Evolutionary conservation across 1,140 invertebrate species (phyloP).

Genomic region (Leptinotarsa texana): DNA sequence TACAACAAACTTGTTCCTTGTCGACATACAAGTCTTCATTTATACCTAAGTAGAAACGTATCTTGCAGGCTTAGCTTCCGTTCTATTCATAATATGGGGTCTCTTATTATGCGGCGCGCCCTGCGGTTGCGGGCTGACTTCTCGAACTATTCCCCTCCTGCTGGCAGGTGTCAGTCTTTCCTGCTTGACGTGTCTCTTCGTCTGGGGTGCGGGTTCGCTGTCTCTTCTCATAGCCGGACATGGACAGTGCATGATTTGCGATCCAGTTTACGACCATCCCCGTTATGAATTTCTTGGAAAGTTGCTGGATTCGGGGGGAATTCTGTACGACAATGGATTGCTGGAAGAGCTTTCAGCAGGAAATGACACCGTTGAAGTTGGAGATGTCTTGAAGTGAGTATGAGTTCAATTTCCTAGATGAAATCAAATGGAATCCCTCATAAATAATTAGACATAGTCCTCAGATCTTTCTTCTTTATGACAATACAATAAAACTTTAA

Average conservation of each 20-base stretch:
- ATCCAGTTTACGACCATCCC: conserved; percentile 64
- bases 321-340: conserved; percentile 62
- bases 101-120: conserved; percentile 58
- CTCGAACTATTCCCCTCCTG: conserved; percentile 61
- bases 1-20: no score
- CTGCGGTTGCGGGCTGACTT: conserved; percentile 60
- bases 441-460: neutral
- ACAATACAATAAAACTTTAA: no score
- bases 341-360: conserved; percentile 58
- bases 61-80: conserved; percentile 35
- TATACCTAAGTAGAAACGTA: neutral
- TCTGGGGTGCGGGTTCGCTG: conserved; percentile 58
- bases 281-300: conserved; percentile 62
- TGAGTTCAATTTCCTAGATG: neutral
- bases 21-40: no score
- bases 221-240: conserved; percentile 60
- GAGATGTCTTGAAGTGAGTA: conserved; percentile 53
- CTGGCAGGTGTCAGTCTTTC: conserved; percentile 58
- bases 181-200: conserved; percentile 55
- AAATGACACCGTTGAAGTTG: conserved; percentile 48
- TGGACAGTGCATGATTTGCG: conserved; percentile 65
- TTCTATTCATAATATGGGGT: conserved; percentile 57
- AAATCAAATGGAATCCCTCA: neutral
- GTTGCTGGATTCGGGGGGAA: conserved; percentile 65
- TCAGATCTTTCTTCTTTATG: no score